Conservation (phyloP, 2,888 invertebrate genomes). For the Netelia fuscicornis region DNA sequence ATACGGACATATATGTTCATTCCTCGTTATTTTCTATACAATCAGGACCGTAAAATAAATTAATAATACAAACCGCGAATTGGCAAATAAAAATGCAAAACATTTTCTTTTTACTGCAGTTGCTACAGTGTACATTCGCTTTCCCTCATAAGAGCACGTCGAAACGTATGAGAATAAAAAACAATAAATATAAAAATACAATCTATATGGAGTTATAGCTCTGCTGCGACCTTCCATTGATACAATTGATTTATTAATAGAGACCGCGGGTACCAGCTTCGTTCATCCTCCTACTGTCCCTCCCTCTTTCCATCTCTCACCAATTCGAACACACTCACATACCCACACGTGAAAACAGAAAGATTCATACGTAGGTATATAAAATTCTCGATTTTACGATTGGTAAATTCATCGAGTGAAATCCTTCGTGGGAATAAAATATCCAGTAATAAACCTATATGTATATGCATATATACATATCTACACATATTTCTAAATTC, state of each 20-base stretch:
- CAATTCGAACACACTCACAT: too few relatives aligned
- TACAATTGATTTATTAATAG: conserved; percentile 49
- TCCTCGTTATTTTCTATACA: too few relatives aligned
- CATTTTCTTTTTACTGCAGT: neutral
- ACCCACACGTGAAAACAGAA: neutral
- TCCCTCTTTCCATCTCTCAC: neutral
- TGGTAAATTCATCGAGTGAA: neutral
- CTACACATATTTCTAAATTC: neutral
- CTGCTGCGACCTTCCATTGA: conserved; percentile 21
- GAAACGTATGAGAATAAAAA: conserved; percentile 4
- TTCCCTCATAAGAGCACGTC: conserved; percentile 21
- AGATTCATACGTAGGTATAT: conserved; percentile 10
- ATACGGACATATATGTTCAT: too few relatives aligned
- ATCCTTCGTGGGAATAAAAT: conserved; percentile 3
- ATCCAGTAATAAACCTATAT: neutral
- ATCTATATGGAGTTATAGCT: conserved; percentile 19
- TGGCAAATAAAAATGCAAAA: too few relatives aligned
- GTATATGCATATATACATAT: neutral
- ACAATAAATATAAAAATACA: conserved; percentile 28
- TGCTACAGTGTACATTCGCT: neutral
- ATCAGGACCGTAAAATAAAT: too few relatives aligned
- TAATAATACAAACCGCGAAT: too few relatives aligned
- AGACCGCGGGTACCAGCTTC: conserved; percentile 7
- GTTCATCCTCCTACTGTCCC: neutral
- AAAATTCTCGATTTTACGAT: neutral